These are phyloP conservation scores for Pogonophryne albipinna DNA, from an alignment of 2,797 vertebrate genomes.

Conservation along the genomic window DNA sequence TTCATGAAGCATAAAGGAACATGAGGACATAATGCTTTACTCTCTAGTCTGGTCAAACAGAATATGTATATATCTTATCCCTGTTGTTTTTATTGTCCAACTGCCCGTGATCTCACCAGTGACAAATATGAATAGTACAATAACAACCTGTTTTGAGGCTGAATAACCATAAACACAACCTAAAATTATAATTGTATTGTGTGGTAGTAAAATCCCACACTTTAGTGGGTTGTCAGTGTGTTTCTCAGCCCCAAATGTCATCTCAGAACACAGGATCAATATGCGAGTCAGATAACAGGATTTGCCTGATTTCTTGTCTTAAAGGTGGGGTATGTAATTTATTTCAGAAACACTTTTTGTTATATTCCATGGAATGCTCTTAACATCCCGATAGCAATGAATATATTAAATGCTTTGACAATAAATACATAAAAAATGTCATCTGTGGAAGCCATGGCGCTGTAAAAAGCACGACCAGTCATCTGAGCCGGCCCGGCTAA, in stretches of 20 bases:
- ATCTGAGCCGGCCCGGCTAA: too few species aligned
- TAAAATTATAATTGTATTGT: neutral
- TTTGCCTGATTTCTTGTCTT: too few species aligned
- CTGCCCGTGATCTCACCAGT: conserved; percentile 43
- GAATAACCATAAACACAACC: conserved; percentile 54
- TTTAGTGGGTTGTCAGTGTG: conserved; percentile 24
- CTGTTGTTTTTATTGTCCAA: conserved; percentile 28
- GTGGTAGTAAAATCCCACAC: neutral
- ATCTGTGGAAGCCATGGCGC: too few species aligned
- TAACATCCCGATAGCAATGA: too few species aligned
- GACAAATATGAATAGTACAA: conserved; percentile 37
- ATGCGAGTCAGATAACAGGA: neutral
- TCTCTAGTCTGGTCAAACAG: conserved; percentile 5
- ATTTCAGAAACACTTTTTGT: too few species aligned
- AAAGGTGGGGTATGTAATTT: too few species aligned
- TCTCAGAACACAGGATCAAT: conserved; percentile 63
- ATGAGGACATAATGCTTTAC: neutral
- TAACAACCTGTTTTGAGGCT: conserved; percentile 61
- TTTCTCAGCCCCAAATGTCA: conserved; percentile 62
- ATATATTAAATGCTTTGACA: too few species aligned
- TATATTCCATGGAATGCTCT: too few species aligned
- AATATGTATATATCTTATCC: conserved; percentile 30
- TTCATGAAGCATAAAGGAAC: neutral
- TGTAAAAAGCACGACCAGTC: too few species aligned
- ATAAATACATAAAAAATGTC: too few species aligned